A percentile compares a stretch with the other conserved stretches of the same genome.
Conservation (phyloP, 2,888 invertebrate genomes). For the Cremastinae sp. region DNA sequence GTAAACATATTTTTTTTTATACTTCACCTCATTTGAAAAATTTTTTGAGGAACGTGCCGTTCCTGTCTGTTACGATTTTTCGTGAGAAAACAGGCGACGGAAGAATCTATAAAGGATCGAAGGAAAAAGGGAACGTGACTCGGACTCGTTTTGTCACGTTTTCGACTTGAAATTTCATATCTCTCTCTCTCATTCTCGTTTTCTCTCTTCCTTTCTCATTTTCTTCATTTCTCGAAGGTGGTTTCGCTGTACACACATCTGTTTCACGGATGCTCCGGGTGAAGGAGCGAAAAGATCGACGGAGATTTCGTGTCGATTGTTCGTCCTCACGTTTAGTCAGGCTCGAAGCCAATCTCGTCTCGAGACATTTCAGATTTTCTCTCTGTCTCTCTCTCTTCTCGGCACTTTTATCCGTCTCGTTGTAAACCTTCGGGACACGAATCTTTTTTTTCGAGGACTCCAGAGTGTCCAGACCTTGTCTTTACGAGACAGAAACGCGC, state of each 20-base stretch:
- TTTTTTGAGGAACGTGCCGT: conserved; percentile 49
- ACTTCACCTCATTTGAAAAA: conserved; percentile 7
- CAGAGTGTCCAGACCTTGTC: conserved; percentile 45
- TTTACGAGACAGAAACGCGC: conserved; percentile 35
- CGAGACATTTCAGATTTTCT: background rate
- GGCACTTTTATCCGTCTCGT: conserved; percentile 33
- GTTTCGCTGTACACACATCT: conserved; percentile 1
- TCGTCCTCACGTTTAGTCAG: conserved; percentile 51
- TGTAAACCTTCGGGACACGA: conserved; percentile 21
- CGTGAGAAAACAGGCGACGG: conserved; percentile 28
- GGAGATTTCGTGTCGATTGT: conserved; percentile 59
- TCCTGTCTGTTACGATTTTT: conserved; percentile 41
- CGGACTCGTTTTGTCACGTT: conserved; percentile 37
- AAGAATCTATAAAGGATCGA: conserved; percentile 46
- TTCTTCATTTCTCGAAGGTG: conserved; percentile 30
- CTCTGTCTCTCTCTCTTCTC: conserved; percentile 16
- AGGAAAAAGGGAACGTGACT: conserved; percentile 49
- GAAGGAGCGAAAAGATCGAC: conserved; percentile 48
- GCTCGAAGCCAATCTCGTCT: conserved; percentile 18
- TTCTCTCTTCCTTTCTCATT: conserved; percentile 38
- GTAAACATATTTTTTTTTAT: background rate
- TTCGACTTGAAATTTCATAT: conserved; percentile 24
- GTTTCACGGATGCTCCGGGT: conserved; percentile 1
- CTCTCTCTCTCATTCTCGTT: conserved; percentile 27
- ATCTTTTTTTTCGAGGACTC: conserved; percentile 13